A percentile compares a stretch with the other conserved stretches of the same genome.
Evolutionary conservation across 2,797 vertebrate genomes (phyloP).

Genomic region (Vipera ursinii): DNA sequence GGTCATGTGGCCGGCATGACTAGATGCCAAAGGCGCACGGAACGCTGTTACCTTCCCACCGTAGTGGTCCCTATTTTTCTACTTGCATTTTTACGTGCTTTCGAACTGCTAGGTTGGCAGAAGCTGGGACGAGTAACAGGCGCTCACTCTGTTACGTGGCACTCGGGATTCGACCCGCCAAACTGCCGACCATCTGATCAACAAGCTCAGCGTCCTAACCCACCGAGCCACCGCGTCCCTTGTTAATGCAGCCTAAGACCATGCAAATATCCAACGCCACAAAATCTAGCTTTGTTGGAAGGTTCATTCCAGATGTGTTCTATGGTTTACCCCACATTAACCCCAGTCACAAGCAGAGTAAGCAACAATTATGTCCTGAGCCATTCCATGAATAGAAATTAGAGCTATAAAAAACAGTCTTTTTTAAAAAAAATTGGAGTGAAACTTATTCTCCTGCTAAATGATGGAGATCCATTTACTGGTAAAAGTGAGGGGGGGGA

Average conservation of each 20-base stretch:
- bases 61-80: too few species aligned
- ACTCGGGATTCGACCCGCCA: too few species aligned
- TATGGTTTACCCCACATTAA: not conserved
- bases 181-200: too few species aligned
- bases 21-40: too few species aligned
- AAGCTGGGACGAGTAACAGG: too few species aligned
- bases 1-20: too few species aligned
- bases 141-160: too few species aligned
- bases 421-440: not conserved
- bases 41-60: too few species aligned
- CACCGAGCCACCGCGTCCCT: too few species aligned
- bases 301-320: not conserved
- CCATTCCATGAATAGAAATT: not conserved
- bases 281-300: not conserved
- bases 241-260: not conserved
- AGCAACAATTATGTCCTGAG: not conserved
- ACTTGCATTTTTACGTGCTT: too few species aligned
- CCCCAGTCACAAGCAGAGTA: not conserved
- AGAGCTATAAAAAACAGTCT: not conserved
- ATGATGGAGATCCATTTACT: not conserved
- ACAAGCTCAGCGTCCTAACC: too few species aligned
- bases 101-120: too few species aligned
- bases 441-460: not conserved
- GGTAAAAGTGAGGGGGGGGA: not conserved
- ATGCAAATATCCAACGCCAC: not conserved